Base-by-base conservation (phyloP, 2,113 vertebrate genomes). In the Zingel zingel region DNA sequence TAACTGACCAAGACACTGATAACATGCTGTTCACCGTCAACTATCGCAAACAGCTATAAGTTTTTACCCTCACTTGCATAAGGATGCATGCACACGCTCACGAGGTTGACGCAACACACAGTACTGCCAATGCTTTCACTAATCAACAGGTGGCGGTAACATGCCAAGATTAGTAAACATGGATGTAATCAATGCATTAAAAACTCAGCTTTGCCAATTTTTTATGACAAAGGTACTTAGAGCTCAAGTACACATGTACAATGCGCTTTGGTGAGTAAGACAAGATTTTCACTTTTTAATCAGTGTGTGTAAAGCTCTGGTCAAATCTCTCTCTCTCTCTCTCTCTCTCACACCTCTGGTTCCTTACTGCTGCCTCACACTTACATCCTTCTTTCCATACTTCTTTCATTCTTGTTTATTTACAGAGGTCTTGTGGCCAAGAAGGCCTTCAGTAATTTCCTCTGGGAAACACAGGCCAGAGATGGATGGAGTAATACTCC, bases 371-470 rank as follows among this genome's bases (percentile, higher is more conserved):
- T 59, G 21, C 19, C 2, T 65, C 36, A 66, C 12, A 50, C 15
- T 5, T 25, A 27, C n/a, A 48, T 47, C 50, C 21, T 64, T 70
- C 39, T 39, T 53, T 62, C 11, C 36, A 45, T 15, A 69, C n/a
- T 56, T 59, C 54, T 57, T 78, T 69, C 47, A 64, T 6, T 45
- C 70, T 36, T 57, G 14, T 66, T 51, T 47, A 56, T 74, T 67
- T 59, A 86, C 86, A 71, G 47, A 86, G 69, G 65, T 63, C 84
- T 73, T 66, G 77, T 73, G 77, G 68, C 88, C 81, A 83, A 85
- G 81, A 86, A 91, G 84, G 50, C 79, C 82, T 70, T 74, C 54
- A 75, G 85, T 93, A 79, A 91, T 93, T 92, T 93, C 92, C 91
- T 86, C 71, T 74, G 89, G 72, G 88, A 92, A 54, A 74, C 73